Evolutionary conservation across 64 coral and sea anemone genomes (phyloP).

Genomic region (Porites australiensis): DNA sequence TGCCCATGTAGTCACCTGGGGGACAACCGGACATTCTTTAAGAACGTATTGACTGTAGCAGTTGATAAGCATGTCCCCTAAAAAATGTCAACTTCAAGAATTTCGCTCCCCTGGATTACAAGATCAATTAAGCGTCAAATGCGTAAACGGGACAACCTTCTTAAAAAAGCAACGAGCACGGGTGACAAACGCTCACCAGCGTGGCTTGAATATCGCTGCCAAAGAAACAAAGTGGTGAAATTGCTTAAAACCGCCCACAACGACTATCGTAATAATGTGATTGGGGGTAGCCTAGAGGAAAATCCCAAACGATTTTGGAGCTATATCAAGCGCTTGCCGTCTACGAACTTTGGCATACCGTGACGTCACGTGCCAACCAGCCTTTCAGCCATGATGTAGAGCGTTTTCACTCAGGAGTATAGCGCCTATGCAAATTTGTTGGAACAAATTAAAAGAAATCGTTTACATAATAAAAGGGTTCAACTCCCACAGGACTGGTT

Average conservation of each 20-base stretch:
- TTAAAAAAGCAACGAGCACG: constrained; percentile 40
- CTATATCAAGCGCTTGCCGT: constrained; percentile 47
- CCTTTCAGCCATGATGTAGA: too few species aligned
- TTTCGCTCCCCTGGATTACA: constrained; percentile 48
- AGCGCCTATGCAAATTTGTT: too few species aligned
- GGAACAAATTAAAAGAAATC: too few species aligned
- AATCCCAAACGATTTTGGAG: constrained; percentile 57
- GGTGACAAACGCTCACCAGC: neutral
- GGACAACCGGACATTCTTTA: constrained; percentile 68
- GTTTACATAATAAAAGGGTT: too few species aligned
- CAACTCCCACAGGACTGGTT: too few species aligned
- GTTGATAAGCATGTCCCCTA: constrained; percentile 60
- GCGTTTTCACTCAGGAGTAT: too few species aligned
- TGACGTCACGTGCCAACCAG: too few species aligned
- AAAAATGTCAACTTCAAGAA: constrained; percentile 61
- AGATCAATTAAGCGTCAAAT: constrained; percentile 65
- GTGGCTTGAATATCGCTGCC: neutral
- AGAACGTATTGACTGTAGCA: constrained; percentile 30
- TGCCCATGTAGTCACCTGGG: constrained; percentile 19
- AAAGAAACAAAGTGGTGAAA: constrained; percentile 75
- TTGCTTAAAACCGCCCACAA: constrained; percentile 47
- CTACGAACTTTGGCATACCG: constrained; percentile 20
- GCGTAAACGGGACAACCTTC: constrained; percentile 59
- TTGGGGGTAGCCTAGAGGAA: constrained; percentile 54
- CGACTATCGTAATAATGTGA: constrained; percentile 41